Percentiles rank a stretch among this genome's conserved stretches.
Conservation (phyloP, 2,797 vertebrate species). For the Tolypeutes matacus region DNA sequence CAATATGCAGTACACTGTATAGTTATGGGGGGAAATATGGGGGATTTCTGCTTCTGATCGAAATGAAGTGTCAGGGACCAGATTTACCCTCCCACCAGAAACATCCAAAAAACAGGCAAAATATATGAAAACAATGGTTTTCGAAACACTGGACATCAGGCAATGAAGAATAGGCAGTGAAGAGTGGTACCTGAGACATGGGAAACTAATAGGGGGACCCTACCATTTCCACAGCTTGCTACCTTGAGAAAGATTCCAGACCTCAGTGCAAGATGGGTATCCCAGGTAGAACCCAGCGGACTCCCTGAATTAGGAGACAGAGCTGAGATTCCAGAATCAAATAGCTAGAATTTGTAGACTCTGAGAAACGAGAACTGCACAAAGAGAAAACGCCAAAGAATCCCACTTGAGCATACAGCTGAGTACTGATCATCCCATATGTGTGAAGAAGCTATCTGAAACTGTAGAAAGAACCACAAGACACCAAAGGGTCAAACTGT, state of each 20-base stretch:
- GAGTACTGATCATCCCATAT: background rate
- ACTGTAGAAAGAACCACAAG: no score
- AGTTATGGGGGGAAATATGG: background rate
- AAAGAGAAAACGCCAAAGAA: background rate
- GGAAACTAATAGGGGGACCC: background rate
- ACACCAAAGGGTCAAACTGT: no score
- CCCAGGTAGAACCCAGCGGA: background rate
- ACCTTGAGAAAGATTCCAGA: background rate
- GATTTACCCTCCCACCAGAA: background rate
- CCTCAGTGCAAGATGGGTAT: background rate
- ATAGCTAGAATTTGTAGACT: background rate
- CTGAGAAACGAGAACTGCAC: background rate
- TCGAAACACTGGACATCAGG: background rate
- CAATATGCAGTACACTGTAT: background rate
- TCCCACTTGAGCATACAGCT: no score
- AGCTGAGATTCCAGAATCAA: background rate
- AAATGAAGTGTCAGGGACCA: background rate
- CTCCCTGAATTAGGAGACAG: background rate
- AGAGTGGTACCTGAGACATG: background rate
- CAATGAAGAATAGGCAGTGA: background rate
- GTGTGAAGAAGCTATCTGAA: no score
- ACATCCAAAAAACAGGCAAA: background rate
- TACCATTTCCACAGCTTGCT: background rate
- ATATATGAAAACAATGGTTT: background rate
- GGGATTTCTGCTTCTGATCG: background rate